phyloP scores from a whole-genome alignment of 2,797 vertebrate genomes.

The Scolopax rusticola region DNA sequence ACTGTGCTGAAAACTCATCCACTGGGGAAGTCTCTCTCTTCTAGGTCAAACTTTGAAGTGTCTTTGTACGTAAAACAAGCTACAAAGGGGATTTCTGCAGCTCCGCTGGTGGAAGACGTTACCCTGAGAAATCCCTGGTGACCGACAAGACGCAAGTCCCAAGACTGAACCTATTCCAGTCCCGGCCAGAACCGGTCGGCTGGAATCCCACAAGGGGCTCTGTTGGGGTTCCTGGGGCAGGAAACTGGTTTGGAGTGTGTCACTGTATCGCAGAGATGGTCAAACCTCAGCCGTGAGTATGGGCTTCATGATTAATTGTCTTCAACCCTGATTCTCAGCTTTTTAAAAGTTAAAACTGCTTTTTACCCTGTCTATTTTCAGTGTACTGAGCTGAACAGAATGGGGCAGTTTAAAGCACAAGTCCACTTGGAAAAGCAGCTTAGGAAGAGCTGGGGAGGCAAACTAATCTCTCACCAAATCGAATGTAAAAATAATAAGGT shows the following conservation, averaged over 20 bases:
- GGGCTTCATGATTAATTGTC: background rate
- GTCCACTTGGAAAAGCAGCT: background rate
- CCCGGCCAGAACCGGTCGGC: background rate
- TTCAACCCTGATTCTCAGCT: background rate
- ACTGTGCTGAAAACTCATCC: background rate
- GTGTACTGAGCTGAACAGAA: slow-evolving; percentile 37
- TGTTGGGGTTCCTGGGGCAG: background rate
- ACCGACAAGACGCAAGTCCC: background rate
- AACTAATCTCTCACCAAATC: background rate
- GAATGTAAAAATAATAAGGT: background rate
- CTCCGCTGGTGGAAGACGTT: background rate
- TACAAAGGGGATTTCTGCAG: background rate
- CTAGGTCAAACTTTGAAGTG: background rate
- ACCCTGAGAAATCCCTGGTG: background rate
- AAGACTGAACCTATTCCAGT: background rate
- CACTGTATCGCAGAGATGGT: background rate
- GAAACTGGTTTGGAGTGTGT: background rate
- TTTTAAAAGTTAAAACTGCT: background rate
- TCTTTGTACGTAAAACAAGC: slow-evolving; percentile 7
- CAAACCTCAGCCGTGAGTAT: background rate
- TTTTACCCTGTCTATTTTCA: background rate
- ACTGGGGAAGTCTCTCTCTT: background rate
- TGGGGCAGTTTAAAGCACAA: slow-evolving; percentile 5
- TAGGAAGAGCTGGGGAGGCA: background rate
- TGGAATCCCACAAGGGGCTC: background rate